Conservation (phyloP, 2,113 vertebrate genomes). For the Elephas maximus region DNA sequence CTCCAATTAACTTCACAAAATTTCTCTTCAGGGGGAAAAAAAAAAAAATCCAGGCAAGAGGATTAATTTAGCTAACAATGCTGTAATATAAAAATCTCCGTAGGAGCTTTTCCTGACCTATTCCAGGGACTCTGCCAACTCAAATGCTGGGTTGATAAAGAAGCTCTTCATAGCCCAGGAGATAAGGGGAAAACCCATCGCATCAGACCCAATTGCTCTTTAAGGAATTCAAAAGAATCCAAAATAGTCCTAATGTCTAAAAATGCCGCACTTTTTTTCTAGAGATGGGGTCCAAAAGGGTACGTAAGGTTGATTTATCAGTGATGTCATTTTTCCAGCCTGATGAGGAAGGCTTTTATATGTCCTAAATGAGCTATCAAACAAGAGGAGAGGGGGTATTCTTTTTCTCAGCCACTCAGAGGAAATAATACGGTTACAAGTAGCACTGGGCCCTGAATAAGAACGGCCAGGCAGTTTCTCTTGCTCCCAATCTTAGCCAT, state of each 20-base stretch:
- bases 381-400: background rate
- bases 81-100: conserved; percentile 70
- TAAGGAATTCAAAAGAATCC: conserved; percentile 71
- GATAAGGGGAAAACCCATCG: conserved; percentile 52
- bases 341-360: conserved; percentile 68
- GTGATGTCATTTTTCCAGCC: conserved; percentile 64
- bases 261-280: conserved; percentile 68
- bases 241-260: conserved; percentile 70
- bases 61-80: conserved; percentile 82
- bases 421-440: background rate
- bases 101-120: conserved; percentile 76
- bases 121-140: conserved; percentile 68
- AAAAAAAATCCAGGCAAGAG: conserved; percentile 50
- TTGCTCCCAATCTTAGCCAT: background rate
- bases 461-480: background rate
- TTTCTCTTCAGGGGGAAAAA: conserved; percentile 67
- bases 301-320: conserved; percentile 61
- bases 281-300: conserved; percentile 22
- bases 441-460: conserved; percentile 3
- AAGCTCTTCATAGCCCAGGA: conserved; percentile 57
- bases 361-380: conserved; percentile 64
- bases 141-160: conserved; percentile 66
- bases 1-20: conserved; percentile 82
- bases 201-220: conserved; percentile 67
- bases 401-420: background rate